Conservation (phyloP, 1,140 invertebrate species). For the Archivesica marissinica region DNA sequence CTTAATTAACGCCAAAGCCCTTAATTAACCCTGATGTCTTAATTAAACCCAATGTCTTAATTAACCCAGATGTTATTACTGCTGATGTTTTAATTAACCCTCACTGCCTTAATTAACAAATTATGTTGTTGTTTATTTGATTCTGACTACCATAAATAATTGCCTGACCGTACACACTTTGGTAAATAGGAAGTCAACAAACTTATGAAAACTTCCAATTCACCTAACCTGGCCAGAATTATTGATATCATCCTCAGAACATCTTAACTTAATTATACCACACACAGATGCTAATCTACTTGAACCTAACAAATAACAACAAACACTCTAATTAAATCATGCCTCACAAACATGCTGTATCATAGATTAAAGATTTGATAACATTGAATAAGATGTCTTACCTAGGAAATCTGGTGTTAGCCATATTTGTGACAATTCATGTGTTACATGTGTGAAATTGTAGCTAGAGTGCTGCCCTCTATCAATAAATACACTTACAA, state of each 20-base stretch:
- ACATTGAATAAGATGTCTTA: constrained; percentile 14
- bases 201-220: background rate
- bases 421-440: constrained; percentile 48
- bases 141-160: too few species aligned
- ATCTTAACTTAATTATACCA: background rate
- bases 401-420: constrained; percentile 57
- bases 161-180: too few species aligned
- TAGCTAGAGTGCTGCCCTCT: constrained; percentile 48
- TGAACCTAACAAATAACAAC: background rate
- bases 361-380: constrained; percentile 1
- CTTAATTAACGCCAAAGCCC: too few species aligned
- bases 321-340: too few species aligned
- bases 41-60: too few species aligned
- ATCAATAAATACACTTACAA: constrained; percentile 47
- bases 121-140: too few species aligned
- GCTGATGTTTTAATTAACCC: too few species aligned
- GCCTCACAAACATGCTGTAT: background rate
- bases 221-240: background rate
- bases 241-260: too few species aligned
- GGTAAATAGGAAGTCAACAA: background rate
- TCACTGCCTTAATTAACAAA: too few species aligned
- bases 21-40: too few species aligned
- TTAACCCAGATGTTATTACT: too few species aligned
- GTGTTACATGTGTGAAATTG: constrained; percentile 52
- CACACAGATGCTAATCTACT: background rate